These are phyloP conservation scores for Electrophaes corylata DNA, from an alignment of 2,888 invertebrate species.

Conservation along the genomic window DNA sequence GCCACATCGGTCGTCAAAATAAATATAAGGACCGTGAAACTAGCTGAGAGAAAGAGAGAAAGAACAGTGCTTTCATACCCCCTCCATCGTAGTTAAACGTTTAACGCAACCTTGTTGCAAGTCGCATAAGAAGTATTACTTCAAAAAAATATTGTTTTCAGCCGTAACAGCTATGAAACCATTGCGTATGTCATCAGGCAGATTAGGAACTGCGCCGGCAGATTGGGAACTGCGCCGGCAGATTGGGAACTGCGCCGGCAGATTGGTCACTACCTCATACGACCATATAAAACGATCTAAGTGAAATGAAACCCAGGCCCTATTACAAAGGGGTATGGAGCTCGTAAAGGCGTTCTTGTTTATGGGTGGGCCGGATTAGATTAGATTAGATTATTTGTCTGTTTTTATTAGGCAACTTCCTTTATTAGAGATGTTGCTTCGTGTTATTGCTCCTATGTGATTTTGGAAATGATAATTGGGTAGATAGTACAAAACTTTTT, in stretches of 20 bases:
- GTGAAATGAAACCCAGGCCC: slow-evolving; percentile 9
- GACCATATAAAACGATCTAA: not conserved
- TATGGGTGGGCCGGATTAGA: slow-evolving; percentile 40
- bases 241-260: not conserved
- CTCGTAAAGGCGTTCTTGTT: slow-evolving; percentile 41
- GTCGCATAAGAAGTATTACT: no score
- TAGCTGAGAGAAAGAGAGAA: no score
- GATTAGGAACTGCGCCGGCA: not conserved
- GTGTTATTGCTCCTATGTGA: slow-evolving; percentile 19
- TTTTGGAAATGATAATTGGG: slow-evolving; percentile 12
- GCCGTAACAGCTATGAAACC: not conserved
- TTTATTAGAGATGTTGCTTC: slow-evolving; percentile 26
- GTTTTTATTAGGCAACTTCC: slow-evolving; percentile 38
- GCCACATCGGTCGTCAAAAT: no score
- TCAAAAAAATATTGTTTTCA: not conserved
- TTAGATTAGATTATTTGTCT: slow-evolving; percentile 35
- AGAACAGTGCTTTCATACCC: no score
- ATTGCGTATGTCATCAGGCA: not conserved
- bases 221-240: not conserved
- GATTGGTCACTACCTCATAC: not conserved
- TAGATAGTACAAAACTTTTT: slow-evolving; percentile 14
- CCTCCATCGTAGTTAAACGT: no score
- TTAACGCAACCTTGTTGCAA: no score
- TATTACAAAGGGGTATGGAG: slow-evolving; percentile 34
- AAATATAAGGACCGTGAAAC: no score